Conservation (phyloP, 2,113 vertebrate genomes). For the Eptesicus fuscus region DNA sequence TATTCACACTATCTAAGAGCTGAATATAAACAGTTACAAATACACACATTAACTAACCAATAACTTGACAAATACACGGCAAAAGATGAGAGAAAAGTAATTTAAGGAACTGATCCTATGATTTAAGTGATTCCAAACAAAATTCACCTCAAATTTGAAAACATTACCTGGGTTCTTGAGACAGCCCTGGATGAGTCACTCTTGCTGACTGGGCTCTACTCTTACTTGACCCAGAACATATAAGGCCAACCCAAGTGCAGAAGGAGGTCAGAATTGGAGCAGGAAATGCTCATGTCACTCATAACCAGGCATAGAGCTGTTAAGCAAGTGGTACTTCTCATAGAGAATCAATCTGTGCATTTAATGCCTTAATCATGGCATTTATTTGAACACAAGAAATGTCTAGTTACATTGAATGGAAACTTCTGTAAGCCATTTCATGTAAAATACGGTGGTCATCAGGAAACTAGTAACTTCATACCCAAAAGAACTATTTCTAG, state of each 20-base stretch:
- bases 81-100: neutral
- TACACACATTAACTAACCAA: neutral
- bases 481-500: neutral
- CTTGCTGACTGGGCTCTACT: neutral
- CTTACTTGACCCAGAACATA: neutral
- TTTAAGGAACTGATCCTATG: neutral
- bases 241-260: neutral
- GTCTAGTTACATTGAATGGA: neutral
- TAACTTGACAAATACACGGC: neutral
- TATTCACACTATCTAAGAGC: neutral
- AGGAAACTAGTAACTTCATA: neutral
- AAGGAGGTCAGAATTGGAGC: neutral
- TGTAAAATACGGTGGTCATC: neutral
- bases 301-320: neutral
- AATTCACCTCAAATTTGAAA: neutral
- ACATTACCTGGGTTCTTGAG: neutral
- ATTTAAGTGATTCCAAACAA: neutral
- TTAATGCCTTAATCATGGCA: neutral
- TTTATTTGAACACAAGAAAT: neutral
- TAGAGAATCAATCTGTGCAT: neutral
- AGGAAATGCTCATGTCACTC: neutral
- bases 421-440: neutral
- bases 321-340: neutral
- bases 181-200: neutral
- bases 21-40: neutral